A percentile compares a stretch with the other conserved stretches of the same genome.
These are phyloP conservation scores for Xestia ashworthii DNA, from an alignment of 2,888 invertebrate genomes.

Conservation along the genomic window DNA sequence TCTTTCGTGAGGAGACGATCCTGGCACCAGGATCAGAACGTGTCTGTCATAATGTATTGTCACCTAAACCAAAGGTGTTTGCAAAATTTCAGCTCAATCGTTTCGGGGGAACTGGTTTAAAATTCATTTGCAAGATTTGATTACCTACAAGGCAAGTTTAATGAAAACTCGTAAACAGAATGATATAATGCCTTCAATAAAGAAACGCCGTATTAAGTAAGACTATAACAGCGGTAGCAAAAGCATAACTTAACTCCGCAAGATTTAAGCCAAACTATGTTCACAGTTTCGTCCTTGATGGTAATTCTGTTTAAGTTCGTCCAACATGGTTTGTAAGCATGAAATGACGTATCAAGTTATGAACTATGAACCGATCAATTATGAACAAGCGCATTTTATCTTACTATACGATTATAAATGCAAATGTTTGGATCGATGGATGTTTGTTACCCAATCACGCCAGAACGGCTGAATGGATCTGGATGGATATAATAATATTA, in stretches of 20 bases:
- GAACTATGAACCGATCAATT: slow-evolving; percentile 11
- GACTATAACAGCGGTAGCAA: background rate
- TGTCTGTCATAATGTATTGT: background rate
- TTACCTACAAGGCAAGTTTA: background rate
- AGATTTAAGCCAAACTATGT: slow-evolving; percentile 19
- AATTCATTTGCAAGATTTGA: background rate
- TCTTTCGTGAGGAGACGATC: background rate
- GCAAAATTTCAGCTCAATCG: background rate
- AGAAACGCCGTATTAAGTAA: background rate
- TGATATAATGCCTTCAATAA: background rate
- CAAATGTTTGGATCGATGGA: background rate
- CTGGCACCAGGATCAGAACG: background rate
- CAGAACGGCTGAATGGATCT: background rate
- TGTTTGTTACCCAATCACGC: background rate
- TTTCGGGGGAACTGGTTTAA: background rate
- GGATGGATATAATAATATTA: background rate
- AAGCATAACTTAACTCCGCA: background rate
- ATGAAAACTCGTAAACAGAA: background rate
- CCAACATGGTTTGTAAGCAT: background rate
- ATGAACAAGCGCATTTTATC: background rate
- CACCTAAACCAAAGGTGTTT: background rate
- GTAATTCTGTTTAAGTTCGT: slow-evolving; percentile 23
- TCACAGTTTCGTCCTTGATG: slow-evolving; percentile 22
- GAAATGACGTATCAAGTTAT: background rate
- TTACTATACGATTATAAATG: background rate